These are phyloP conservation scores for Temnopleurus reevesii DNA, from an alignment of 53 echinoderm and acorn worm species.

Conservation along the genomic window DNA sequence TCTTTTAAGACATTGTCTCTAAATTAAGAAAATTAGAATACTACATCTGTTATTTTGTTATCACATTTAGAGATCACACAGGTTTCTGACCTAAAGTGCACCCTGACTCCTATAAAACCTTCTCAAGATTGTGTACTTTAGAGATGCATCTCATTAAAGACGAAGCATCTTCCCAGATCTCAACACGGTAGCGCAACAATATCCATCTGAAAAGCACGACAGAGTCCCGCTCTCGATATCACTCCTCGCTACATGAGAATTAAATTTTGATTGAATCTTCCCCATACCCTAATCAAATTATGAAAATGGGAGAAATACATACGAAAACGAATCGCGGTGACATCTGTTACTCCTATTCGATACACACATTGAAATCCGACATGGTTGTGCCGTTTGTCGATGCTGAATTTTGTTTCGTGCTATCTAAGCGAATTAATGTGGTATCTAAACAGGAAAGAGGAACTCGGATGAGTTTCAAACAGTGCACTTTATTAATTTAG, in stretches of 20 bases:
- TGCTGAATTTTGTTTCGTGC: background rate
- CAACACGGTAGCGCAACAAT: background rate
- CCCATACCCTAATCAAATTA: conserved; percentile 39
- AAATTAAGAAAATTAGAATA: too few species aligned
- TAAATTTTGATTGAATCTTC: conserved; percentile 28
- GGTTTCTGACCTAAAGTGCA: background rate
- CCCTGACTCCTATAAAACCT: background rate
- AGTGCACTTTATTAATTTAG: background rate
- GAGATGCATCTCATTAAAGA: background rate
- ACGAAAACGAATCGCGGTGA: conserved; percentile 4
- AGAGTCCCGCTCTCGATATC: background rate
- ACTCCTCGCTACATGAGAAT: background rate
- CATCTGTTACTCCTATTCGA: conserved; percentile 8
- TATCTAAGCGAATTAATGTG: conserved; percentile 20
- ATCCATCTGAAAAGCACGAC: background rate
- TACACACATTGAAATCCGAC: background rate
- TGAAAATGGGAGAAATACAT: conserved; percentile 16
- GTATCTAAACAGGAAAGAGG: background rate
- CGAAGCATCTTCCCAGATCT: background rate
- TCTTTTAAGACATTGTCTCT: too few species aligned
- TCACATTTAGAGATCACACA: background rate
- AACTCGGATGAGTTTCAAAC: background rate
- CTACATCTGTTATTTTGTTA: background rate
- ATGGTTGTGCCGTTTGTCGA: background rate
- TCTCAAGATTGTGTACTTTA: background rate